phyloP scores from a whole-genome alignment of 2,888 invertebrate genomes.

The Pyralis farinalis region DNA sequence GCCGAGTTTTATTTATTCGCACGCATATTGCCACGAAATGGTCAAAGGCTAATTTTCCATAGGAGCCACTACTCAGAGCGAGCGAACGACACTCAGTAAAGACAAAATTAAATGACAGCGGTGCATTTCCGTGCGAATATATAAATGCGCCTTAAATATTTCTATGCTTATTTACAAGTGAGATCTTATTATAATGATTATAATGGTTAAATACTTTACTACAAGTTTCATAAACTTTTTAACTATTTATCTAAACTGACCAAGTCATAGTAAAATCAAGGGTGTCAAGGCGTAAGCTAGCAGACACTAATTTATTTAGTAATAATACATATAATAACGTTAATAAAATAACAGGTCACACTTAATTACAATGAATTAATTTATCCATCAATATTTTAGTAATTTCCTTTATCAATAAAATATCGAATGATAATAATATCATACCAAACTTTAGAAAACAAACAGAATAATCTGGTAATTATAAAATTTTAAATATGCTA shows the following conservation, averaged over 20 bases:
- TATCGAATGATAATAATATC: no score
- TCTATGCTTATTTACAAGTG: constrained; percentile 66
- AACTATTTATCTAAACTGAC: constrained; percentile 44
- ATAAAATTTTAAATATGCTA: no score
- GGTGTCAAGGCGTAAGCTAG: constrained; percentile 51
- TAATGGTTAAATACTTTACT: constrained; percentile 41
- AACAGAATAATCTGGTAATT: no score
- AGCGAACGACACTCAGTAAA: no score
- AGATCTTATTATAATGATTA: constrained; percentile 55
- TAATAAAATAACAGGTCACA: constrained; percentile 6
- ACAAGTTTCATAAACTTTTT: constrained; percentile 63
- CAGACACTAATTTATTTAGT: constrained; percentile 44
- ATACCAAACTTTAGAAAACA: no score
- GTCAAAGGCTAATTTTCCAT: no score
- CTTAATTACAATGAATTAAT: constrained; percentile 5
- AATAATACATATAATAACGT: no score
- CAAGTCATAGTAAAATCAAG: constrained; percentile 49
- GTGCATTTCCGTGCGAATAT: not conserved
- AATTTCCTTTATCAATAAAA: no score
- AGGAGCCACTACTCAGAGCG: no score
- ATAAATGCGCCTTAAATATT: constrained; percentile 17
- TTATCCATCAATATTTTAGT: no score
- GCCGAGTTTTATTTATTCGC: no score
- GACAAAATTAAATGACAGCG: not conserved
- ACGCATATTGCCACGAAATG: not conserved